Base-by-base conservation (phyloP, 2,888 invertebrate genomes). In the Abrostola tripartita region DNA sequence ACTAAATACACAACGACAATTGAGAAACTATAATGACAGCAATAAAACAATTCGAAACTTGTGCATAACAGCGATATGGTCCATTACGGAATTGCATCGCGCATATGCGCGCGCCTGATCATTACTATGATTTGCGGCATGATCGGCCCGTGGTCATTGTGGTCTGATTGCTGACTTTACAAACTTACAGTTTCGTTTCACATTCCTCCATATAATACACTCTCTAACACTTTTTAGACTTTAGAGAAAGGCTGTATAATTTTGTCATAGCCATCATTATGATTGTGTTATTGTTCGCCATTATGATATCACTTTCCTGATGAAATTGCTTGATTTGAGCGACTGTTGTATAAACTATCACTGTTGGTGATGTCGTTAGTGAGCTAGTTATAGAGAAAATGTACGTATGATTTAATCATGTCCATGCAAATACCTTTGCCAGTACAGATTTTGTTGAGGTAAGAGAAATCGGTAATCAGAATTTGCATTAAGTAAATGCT, bases 61-160 rank as follows among this genome's bases (percentile, higher is more conserved):
- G 57, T 47, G 51, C 61, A 71, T 57, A 63, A 56, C 65, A 52
- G 60, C 68, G 65, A 70, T 81, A 82, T 78, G 56, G 76, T 71
- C 78, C 71, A 76, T 82, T 81, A 79, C 72, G 77, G 73, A 70
- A 81, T 74, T 76, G 79, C 83, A 78, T 74, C 61, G 81, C 74
- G 76, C 76, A 81, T 82, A 79, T 78, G 74, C 76, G 62, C 60
- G 62, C 65, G 53, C 37, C 40, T 53, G 66, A 74, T 78, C 70
- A 84, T 81, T 83, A 80, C 79, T 77, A 74, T 83, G 78, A 84
- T 84, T 84, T 82, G 81, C 75, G 71, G 82, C 77, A 63, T 61
- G 71, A 74, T 77, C 76, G 66, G 58, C 37, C 56, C 75, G 68
- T 67, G 69, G 71, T 76, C 74, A 76, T 75, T 78, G 78, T 79